Percentiles rank a stretch among this genome's conserved stretches.
Evolutionary conservation across 2,888 invertebrate genomes (phyloP).

Genomic region (Drosophila helvetica): DNA sequence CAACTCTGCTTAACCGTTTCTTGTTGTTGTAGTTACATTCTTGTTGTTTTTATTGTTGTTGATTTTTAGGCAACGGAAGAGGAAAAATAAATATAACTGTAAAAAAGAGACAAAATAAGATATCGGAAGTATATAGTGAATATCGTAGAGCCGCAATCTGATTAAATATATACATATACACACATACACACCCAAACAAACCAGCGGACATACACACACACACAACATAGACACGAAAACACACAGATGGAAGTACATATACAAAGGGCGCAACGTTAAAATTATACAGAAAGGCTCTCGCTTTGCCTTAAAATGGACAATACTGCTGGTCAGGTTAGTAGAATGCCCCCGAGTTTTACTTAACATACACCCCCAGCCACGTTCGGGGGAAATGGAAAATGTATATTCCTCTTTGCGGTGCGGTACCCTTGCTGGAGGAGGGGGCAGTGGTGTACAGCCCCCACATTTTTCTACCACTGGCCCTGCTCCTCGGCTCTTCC

Average conservation of each 20-base stretch:
- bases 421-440: not conserved
- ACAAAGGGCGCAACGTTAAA: slow-evolving; percentile 54
- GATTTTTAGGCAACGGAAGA: slow-evolving; percentile 28
- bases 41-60: slow-evolving; percentile 62
- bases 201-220: slow-evolving; percentile 14
- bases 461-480: not conserved
- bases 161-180: slow-evolving; percentile 29
- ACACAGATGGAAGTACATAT: slow-evolving; percentile 51
- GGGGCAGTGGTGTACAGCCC: not conserved
- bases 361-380: not conserved
- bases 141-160: slow-evolving; percentile 30
- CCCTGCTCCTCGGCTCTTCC: not conserved
- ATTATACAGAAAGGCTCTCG: slow-evolving; percentile 44
- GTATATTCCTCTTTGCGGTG: not conserved
- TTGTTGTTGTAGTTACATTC: slow-evolving; percentile 65
- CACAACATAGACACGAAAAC: slow-evolving; percentile 16
- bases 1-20: slow-evolving; percentile 54
- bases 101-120: slow-evolving; percentile 30
- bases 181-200: slow-evolving; percentile 13
- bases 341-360: not conserved
- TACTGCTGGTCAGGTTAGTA: slow-evolving; percentile 74
- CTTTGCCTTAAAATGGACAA: slow-evolving; percentile 63
- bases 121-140: slow-evolving; percentile 10
- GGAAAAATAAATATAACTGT: slow-evolving; percentile 15
- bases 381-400: not conserved